Percentiles rank a stretch among this genome's conserved stretches.
phyloP scores from a whole-genome alignment of 2,888 invertebrate species.

The Brassicogethes aeneus region DNA sequence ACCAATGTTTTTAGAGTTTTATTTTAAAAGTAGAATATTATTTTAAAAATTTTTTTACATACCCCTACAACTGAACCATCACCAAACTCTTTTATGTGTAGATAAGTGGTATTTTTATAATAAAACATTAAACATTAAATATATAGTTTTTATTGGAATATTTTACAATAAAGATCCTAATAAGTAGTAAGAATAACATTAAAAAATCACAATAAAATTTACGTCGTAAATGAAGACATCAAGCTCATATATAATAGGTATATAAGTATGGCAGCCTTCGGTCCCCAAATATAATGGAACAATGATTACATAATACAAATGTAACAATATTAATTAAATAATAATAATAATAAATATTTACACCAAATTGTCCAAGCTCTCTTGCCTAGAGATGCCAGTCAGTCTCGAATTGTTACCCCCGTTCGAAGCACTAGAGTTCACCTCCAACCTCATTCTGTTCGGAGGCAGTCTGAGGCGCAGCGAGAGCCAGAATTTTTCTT shows the following conservation, averaged over 20 bases:
- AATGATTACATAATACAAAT: not conserved
- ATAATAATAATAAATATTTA: conserved; percentile 23
- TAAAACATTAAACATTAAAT: no score
- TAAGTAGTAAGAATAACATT: conserved; percentile 1
- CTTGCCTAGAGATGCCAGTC: conserved; percentile 28
- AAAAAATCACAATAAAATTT: not conserved
- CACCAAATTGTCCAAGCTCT: conserved; percentile 31
- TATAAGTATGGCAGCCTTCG: not conserved
- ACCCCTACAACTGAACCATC: no score
- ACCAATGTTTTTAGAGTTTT: no score
- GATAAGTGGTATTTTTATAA: no score
- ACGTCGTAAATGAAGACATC: conserved; percentile 10
- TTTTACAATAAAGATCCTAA: not conserved
- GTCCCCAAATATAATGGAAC: not conserved
- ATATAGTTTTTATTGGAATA: conserved; percentile 1
- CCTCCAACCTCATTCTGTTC: conserved; percentile 23
- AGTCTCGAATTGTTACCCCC: conserved; percentile 27
- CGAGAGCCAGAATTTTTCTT: conserved; percentile 53
- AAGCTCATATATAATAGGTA: no score
- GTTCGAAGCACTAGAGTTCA: conserved; percentile 10
- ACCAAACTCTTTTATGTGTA: no score
- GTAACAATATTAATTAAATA: not conserved
- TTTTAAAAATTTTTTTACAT: no score
- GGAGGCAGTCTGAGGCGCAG: conserved; percentile 56
- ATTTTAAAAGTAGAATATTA: no score